A percentile compares a stretch with the other conserved stretches of the same genome.
These are phyloP conservation scores for Melanostigma gelatinosum DNA, from an alignment of 2,113 vertebrate species.

Conservation along the genomic window DNA sequence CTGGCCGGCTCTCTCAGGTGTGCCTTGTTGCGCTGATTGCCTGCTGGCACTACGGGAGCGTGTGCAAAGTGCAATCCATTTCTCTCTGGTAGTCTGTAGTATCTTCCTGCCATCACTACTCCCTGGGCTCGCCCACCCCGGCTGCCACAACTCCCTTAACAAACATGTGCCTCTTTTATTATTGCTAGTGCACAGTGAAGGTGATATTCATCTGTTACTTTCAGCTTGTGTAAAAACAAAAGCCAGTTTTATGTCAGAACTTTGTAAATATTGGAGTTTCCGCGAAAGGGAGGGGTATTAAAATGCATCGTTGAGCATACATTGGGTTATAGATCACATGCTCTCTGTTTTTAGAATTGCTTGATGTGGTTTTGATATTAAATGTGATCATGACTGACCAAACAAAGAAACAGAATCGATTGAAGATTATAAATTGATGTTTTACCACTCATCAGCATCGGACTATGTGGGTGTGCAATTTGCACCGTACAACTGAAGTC, in stretches of 20 bases:
- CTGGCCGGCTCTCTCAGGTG: too few relatives aligned
- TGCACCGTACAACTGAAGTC: neutral
- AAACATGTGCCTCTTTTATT: too few relatives aligned
- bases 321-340: neutral
- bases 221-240: neutral
- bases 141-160: too few relatives aligned
- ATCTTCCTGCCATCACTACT: too few relatives aligned
- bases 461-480: neutral
- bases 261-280: neutral
- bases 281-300: neutral
- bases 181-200: neutral
- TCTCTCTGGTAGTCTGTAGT: too few relatives aligned
- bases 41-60: too few relatives aligned
- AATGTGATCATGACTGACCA: neutral
- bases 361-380: neutral
- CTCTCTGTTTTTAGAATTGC: neutral
- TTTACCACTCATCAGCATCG: neutral
- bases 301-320: neutral
- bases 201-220: neutral
- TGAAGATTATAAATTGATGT: neutral
- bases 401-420: neutral
- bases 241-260: neutral
- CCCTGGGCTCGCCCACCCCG: too few relatives aligned
- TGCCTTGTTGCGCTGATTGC: too few relatives aligned
- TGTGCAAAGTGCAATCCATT: too few relatives aligned